Base-by-base conservation (phyloP, 2,888 invertebrate species). In the Julus scandinavius region DNA sequence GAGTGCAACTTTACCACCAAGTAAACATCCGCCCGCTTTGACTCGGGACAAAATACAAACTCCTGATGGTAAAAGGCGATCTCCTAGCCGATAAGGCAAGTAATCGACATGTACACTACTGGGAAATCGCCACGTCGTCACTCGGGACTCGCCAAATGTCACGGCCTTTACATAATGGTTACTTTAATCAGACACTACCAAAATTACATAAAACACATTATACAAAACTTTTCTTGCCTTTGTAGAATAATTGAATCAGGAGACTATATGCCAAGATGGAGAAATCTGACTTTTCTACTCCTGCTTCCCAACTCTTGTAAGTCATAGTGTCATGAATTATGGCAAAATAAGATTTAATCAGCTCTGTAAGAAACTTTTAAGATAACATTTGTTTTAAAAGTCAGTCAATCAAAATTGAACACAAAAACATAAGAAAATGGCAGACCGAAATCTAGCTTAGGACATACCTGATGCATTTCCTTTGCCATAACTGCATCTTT, bases 301-400 rank as follows among this genome's bases (percentile, higher is more conserved):
- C 87, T 50, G 49, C 38, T 87, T 54, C 40, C 87, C 87, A 87
- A 29, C 85, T 85, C 45, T 50, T 50, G 7, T n/a, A 45, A 3
- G 45, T 50, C 20, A 50, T 13, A 20, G 85, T 85, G 20, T 11
- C 41, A 85, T 85, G 45, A 20, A 50, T 85, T 85, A 50, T 13
- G 7, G 15, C 40, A 29, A 85, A 85, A 45, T 85, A 85, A 45
- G 85, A 49, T 13, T 41, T 29, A 49, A 50, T 50, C 49, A 85
- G 11, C 2, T 85, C 85, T 85, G 85, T 13, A 87, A 87, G 54
- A 63, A 87, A 87, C 87, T 49, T 29, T 29, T 29, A 13, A 40
- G 5, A n/a, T 58, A n/a, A 58, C 2, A 40, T 87, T 87, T 87
- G 15, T 50, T 5, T 41, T 45, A 7, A 40, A 85, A 20, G 45